These are phyloP conservation scores for Columba livia DNA, from an alignment of 2,113 vertebrate genomes.

Conservation along the genomic window DNA sequence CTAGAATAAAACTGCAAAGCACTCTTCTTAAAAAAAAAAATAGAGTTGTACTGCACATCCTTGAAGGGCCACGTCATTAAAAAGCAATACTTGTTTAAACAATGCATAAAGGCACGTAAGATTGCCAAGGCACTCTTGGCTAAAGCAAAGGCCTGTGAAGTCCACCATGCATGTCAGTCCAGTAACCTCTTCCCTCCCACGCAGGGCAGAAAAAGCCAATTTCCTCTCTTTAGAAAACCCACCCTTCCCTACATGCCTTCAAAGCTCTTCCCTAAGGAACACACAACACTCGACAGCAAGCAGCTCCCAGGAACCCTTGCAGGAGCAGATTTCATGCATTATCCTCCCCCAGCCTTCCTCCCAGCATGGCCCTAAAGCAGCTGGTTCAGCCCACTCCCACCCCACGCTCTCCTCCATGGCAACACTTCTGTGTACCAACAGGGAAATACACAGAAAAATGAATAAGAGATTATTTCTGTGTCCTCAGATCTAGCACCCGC, in stretches of 20 bases:
- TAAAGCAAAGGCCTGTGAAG: neutral
- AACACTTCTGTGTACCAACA: neutral
- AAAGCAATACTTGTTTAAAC: neutral
- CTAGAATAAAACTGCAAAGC: neutral
- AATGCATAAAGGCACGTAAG: accelerated
- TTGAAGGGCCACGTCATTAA: neutral
- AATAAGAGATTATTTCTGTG: neutral
- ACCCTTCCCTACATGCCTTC: accelerated
- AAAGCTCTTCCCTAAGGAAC: accelerated
- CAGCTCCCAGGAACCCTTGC: neutral
- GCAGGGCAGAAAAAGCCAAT: accelerated
- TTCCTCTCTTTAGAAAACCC: neutral
- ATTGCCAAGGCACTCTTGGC: neutral
- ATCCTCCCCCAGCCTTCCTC: slow-evolving; percentile 2
- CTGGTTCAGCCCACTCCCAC: slow-evolving; percentile 40
- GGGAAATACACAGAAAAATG: neutral
- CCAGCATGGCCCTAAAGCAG: neutral
- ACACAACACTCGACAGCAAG: neutral
- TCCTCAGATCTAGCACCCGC: neutral
- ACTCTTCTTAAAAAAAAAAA: neutral
- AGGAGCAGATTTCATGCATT: neutral
- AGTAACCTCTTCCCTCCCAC: neutral
- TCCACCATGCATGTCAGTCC: accelerated
- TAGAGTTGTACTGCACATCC: neutral
- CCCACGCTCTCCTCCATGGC: slow-evolving; percentile 57